Base-by-base conservation (phyloP, 1,140 invertebrate species). In the Cotesia vestalis region DNA sequence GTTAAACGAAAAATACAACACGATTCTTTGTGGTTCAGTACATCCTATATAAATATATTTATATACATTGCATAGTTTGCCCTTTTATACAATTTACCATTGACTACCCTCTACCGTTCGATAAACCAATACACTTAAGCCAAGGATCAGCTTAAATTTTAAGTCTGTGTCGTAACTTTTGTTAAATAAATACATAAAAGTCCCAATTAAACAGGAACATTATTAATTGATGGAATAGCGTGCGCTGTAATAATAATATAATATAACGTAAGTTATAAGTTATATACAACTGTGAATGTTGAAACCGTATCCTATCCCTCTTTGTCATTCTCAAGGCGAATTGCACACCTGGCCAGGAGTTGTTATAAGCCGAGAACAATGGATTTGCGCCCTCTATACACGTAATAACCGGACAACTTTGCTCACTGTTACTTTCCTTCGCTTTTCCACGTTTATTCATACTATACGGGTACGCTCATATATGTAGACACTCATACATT, bases 371-470 rank as follows among this genome's bases (percentile, higher is more conserved):
- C 51, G 61, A 77, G 75, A 78, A 79, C 77, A 79, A 78, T 78
- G 72, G 73, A 78, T 63, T 62, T 70, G 69, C 76, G 72, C 73
- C 76, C 76, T 75, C 77, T 78, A 8, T 46, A 46, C 40, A 72
- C 66, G 73, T 78, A 78, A 78, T 79, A 78, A 75, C 71, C 68
- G 72, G 67, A 74, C 72, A 66, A 75, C 71, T 77, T 72, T 59
- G 57, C 20, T 46, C 40, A 72, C 63, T 61, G 66, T 72, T 78
- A 69, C 72, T 72, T 73, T 59, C 67, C 68, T 71, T 77, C 72
- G 66, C 69, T 75, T 74, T 74, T 76, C 60, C 61, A 74, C 51
- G 69, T 72, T 69, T 55, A 62, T 64, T 46, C 40, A 46, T 46
- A 46, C 40, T 2, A 46, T 46, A 46, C 40, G 40, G 40, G 40